Evolutionary conservation across 1,140 invertebrate species (phyloP), one percentile per base, ranked within the genome.

Genomic region (Drosophila triauraria): DNA sequence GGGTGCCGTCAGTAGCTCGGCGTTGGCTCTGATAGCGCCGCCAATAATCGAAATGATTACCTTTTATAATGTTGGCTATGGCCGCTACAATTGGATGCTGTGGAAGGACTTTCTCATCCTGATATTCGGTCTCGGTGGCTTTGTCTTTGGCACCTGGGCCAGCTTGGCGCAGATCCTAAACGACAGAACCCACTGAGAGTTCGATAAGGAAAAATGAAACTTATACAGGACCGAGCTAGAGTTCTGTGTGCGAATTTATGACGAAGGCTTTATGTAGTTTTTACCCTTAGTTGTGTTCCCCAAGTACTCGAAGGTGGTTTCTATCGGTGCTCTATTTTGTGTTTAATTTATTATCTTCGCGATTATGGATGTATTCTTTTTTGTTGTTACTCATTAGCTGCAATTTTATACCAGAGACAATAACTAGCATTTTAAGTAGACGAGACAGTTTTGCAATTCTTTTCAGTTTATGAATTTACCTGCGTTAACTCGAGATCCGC

Each of bases 31-130:
- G 1, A 97, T 99, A 76, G 97, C 98, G 78, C 98, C 98, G 53
- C 97, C 98, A 1, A 93, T 98, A 15, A 96, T 99, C 63, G 97
- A 99, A 92, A 96, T 98, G n/a, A 94, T 98, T 27, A 96, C 96
- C 4, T 96, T 96, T 80, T 96, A 95, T 94, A 94, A 95, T 6
- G 93, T 95, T 48, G 94, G 95, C 20, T 93, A 95, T 47, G 95
- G 95, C 12, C 94, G 92, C 79, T 93, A 94, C 68, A 93, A 94
- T 58, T 95, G 95, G 94, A 94, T 94, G 50, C 88, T 96, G 5
- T 95, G 95, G 94, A 97, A 97, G 90, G 95, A 97, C 93, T 78
- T 96, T 47, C 68, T 92, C 1, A 96, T 98, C 43, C 94, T 97
- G 10, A 64, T 96, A 2, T 96, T 97, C 83, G 97, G 97, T 3